phyloP scores from a whole-genome alignment of 1,140 invertebrate species.

The Scaptomyza pallida region DNA sequence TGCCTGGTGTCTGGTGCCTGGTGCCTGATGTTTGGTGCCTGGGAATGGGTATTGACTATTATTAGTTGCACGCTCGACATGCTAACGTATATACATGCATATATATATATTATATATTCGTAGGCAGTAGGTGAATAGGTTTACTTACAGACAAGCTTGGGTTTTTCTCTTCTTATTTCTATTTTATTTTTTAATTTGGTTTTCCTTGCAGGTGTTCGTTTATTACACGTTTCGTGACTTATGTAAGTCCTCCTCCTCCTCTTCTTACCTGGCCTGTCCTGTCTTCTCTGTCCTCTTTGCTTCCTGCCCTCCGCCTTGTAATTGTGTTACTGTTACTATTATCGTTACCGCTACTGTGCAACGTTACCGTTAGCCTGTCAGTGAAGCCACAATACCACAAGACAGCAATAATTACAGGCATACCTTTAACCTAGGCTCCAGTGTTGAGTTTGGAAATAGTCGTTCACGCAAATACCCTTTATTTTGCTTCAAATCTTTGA shows the following conservation, averaged over 20 bases:
- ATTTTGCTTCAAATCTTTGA: too few relatives aligned
- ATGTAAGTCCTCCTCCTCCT: too few relatives aligned
- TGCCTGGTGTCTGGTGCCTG: too few relatives aligned
- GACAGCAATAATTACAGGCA: constrained; percentile 7
- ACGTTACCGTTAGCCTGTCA: too few relatives aligned
- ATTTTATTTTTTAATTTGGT: background rate
- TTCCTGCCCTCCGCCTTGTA: too few relatives aligned
- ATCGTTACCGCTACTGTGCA: constrained; percentile 11
- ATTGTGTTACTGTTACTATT: constrained; percentile 5
- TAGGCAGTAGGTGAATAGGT: constrained; percentile 14
- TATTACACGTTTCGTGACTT: constrained; percentile 47
- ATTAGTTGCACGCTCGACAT: constrained; percentile 76
- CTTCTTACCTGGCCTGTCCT: too few relatives aligned
- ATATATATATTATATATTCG: too few relatives aligned
- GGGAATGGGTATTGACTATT: constrained; percentile 55
- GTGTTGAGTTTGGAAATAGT: background rate
- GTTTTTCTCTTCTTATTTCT: background rate
- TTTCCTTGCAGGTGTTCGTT: constrained; percentile 36
- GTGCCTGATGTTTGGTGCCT: too few relatives aligned
- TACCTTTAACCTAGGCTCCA: background rate
- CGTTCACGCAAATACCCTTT: background rate
- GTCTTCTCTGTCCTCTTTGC: too few relatives aligned
- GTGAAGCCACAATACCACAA: constrained; percentile 15
- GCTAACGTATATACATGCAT: constrained; percentile 35
- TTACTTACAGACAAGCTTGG: background rate